Evolutionary conservation across 2,797 vertebrate species (phyloP).

Genomic region (Hirundo rustica): DNA sequence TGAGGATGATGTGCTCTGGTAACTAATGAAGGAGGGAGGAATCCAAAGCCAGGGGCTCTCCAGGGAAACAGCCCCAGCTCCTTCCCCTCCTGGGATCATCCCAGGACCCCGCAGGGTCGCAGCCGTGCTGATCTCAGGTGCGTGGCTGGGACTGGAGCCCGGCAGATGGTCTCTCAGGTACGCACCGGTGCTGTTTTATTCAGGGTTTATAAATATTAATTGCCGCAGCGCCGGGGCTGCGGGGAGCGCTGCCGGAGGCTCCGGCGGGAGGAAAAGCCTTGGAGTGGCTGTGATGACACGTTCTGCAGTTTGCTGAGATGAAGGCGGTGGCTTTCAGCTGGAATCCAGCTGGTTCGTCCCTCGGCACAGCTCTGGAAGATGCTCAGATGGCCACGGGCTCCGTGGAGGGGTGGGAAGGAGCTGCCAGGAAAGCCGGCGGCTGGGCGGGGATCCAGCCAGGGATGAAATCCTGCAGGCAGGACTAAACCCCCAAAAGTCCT

Average conservation of each 20-base stretch:
- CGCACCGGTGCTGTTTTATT: neutral
- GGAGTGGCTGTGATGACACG: neutral
- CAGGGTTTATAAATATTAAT: slow-evolving; percentile 65
- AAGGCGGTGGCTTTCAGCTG: neutral
- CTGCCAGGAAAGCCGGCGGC: neutral
- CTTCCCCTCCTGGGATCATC: neutral
- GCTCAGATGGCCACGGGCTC: neutral
- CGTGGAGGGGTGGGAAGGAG: neutral
- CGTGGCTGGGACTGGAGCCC: neutral
- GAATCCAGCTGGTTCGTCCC: neutral
- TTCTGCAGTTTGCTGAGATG: neutral
- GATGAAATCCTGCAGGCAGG: neutral
- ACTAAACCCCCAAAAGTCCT: no score
- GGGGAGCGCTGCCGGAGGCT: neutral
- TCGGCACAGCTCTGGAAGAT: neutral
- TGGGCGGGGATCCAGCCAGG: neutral
- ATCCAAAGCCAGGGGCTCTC: neutral
- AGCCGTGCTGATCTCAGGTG: slow-evolving; percentile 19
- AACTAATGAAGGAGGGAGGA: slow-evolving; percentile 45
- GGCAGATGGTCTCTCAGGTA: slow-evolving; percentile 56
- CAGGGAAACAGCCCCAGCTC: neutral
- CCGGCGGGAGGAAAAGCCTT: neutral
- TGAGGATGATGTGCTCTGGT: slow-evolving; percentile 39
- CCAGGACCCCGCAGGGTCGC: neutral
- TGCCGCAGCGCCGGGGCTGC: neutral